phyloP scores from a whole-genome alignment of 2,888 invertebrate genomes.

The Netelia melanura region DNA sequence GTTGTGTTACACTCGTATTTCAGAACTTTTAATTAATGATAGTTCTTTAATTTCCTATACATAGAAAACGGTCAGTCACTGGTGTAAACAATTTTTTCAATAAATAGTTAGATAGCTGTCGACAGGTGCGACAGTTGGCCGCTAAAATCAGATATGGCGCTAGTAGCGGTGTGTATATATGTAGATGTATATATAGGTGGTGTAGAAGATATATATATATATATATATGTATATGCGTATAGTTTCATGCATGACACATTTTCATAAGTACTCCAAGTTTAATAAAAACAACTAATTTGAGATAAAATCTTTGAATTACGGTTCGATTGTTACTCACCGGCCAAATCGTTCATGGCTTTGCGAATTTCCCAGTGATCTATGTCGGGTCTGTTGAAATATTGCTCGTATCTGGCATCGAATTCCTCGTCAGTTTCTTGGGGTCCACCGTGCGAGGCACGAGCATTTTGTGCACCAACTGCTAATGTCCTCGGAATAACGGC shows the following conservation, averaged over 20 bases:
- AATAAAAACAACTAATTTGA: neutral
- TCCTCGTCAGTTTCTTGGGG: slow-evolving; percentile 92
- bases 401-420: slow-evolving; percentile 93
- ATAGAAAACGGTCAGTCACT: too few species aligned
- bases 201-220: too few species aligned
- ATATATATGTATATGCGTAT: too few species aligned
- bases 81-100: too few species aligned
- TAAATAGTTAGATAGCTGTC: too few species aligned
- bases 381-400: slow-evolving; percentile 93
- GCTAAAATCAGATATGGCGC: too few species aligned
- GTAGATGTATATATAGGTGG: too few species aligned
- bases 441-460: slow-evolving; percentile 84
- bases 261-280: neutral
- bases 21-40: too few species aligned
- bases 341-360: slow-evolving; percentile 94
- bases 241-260: neutral
- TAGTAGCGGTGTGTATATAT: too few species aligned
- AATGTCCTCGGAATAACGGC: slow-evolving; percentile 69
- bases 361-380: slow-evolving; percentile 98
- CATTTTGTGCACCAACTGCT: slow-evolving; percentile 78
- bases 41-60: too few species aligned
- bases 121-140: too few species aligned
- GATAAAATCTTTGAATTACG: neutral
- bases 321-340: slow-evolving; percentile 75
- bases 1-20: too few species aligned